phyloP scores from a whole-genome alignment of 2,888 invertebrate genomes.

The Megaustenia siamemsis region DNA sequence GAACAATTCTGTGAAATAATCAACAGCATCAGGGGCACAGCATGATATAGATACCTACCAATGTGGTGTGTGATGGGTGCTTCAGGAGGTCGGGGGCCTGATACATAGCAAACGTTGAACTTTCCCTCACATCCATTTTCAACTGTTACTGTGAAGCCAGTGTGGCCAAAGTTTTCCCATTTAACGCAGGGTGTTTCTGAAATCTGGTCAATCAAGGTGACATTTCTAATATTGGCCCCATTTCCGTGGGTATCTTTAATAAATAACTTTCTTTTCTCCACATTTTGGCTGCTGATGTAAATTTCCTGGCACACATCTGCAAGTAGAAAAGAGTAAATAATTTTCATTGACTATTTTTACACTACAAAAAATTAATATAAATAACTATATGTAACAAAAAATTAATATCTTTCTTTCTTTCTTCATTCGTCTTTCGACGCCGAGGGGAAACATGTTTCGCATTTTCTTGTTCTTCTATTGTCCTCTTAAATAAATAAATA shows the following conservation, averaged over 20 bases:
- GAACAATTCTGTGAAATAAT: too few species aligned
- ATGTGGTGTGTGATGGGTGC: not conserved
- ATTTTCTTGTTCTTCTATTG: too few species aligned
- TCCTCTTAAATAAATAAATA: too few species aligned
- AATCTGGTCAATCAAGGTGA: not conserved
- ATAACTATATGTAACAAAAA: too few species aligned
- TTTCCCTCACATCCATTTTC: slow-evolving; percentile 22
- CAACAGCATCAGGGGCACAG: too few species aligned
- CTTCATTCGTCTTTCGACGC: too few species aligned
- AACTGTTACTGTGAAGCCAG: not conserved
- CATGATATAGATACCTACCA: too few species aligned
- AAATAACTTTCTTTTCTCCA: not conserved
- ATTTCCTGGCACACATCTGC: slow-evolving; percentile 3
- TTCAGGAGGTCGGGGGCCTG: not conserved
- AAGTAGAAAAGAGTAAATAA: too few species aligned
- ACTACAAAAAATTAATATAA: not conserved
- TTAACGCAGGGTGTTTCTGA: slow-evolving; percentile 15
- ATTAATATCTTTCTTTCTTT: too few species aligned
- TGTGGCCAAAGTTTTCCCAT: slow-evolving; percentile 30
- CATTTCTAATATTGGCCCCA: not conserved
- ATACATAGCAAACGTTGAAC: slow-evolving; percentile 27
- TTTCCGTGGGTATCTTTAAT: slow-evolving; percentile 1
- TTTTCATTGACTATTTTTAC: not conserved
- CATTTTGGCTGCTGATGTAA: not conserved
- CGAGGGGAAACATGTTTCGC: too few species aligned